Evolutionary conservation across 2,797 vertebrate species (phyloP).

Genomic region (Sebastes trivittatus): DNA sequence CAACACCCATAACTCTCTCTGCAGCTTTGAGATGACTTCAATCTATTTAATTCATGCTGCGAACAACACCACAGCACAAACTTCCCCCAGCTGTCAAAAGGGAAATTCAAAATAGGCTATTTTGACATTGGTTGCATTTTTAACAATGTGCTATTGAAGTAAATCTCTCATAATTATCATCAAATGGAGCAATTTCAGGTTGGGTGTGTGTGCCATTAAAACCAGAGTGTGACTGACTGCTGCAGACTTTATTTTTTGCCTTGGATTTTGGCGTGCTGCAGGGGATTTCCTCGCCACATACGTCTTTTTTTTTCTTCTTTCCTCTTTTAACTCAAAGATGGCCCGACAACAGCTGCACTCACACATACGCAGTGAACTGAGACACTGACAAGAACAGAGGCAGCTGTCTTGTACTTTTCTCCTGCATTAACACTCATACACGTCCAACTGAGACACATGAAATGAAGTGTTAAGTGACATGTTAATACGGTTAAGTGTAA

Average conservation of each 20-base stretch:
- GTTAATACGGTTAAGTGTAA: not conserved
- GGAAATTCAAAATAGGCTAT: constrained; percentile 55
- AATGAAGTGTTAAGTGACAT: not conserved
- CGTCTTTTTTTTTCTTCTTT: constrained; percentile 79
- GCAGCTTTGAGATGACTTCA: constrained; percentile 38
- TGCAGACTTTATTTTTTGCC: constrained; percentile 72
- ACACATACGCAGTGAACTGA: constrained; percentile 66
- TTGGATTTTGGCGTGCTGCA: constrained; percentile 78
- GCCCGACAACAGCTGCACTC: constrained; percentile 81
- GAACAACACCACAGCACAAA: constrained; percentile 28
- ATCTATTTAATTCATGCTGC: constrained; percentile 22
- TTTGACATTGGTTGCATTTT: constrained; percentile 42
- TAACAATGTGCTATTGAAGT: constrained; percentile 41
- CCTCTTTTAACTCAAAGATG: constrained; percentile 84
- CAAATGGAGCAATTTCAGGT: constrained; percentile 59
- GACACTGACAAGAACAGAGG: constrained; percentile 50
- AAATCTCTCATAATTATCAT: constrained; percentile 62
- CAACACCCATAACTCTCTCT: not conserved
- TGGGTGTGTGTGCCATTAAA: constrained; percentile 70
- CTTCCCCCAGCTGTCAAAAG: constrained; percentile 49
- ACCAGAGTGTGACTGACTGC: constrained; percentile 51
- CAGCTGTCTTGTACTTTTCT: constrained; percentile 36
- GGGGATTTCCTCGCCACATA: constrained; percentile 86
- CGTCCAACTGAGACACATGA: not conserved
- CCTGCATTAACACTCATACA: constrained; percentile 6